Evolutionary conservation across 64 coral and sea anemone genomes (phyloP).

Genomic region (Dendrophyllia cribrosa): DNA sequence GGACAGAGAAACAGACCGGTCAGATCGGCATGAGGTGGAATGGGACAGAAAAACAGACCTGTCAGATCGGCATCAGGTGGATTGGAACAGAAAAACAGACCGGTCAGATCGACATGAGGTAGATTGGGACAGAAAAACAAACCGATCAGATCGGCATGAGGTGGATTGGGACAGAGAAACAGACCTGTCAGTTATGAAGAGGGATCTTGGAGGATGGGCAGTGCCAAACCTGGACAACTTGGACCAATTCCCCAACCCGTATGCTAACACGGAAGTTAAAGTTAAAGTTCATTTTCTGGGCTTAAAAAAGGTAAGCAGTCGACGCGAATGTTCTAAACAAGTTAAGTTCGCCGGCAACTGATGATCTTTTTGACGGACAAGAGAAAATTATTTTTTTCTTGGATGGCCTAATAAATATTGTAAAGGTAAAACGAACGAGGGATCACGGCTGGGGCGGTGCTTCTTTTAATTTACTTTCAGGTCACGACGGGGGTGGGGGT

Average conservation of each 20-base stretch:
- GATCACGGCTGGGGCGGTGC: too few relatives aligned
- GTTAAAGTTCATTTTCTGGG: conserved; percentile 52
- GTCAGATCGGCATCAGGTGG: too few relatives aligned
- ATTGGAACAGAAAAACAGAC: too few relatives aligned
- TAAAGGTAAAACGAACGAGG: too few relatives aligned
- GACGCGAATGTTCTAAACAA: background rate
- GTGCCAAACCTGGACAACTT: background rate
- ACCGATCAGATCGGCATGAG: background rate
- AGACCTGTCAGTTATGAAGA: background rate
- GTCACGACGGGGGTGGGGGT: too few relatives aligned
- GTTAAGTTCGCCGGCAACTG: background rate
- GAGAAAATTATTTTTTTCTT: too few relatives aligned
- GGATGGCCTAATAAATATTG: too few relatives aligned
- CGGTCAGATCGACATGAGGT: background rate
- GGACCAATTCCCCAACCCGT: background rate
- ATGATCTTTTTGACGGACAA: too few relatives aligned
- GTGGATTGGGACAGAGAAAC: background rate
- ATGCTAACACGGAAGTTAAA: background rate
- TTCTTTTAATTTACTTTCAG: too few relatives aligned
- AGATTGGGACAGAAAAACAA: background rate
- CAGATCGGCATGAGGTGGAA: background rate
- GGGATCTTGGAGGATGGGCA: background rate
- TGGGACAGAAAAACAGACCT: background rate
- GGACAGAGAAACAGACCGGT: too few relatives aligned
- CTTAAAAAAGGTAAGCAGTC: conserved; percentile 22